Evolutionary conservation across 2,113 vertebrate species (phyloP).

Genomic region (Perccottus glenii): DNA sequence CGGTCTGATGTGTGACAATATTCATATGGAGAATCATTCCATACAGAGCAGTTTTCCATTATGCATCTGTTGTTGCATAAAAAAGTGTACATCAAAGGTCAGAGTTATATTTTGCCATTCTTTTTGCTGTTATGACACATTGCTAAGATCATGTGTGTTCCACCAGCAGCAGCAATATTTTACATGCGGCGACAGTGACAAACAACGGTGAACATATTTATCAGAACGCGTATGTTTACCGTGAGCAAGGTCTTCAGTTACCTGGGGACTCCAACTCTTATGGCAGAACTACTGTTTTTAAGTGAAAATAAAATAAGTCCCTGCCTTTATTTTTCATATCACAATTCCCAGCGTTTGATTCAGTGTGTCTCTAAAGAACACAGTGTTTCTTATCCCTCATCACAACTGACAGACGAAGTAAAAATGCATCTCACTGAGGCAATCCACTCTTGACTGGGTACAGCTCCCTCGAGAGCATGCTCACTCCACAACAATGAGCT

Average conservation of each 20-base stretch:
- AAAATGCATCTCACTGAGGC: conserved; percentile 63
- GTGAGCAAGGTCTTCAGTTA: conserved; percentile 33
- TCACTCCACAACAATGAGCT: conserved; percentile 69
- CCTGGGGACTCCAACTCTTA: conserved; percentile 37
- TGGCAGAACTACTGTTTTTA: conserved; percentile 26
- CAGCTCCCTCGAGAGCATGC: conserved; percentile 56
- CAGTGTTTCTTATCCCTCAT: conserved; percentile 56
- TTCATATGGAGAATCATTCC: not conserved
- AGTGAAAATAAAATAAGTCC: conserved; percentile 12
- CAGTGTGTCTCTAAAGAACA: conserved; percentile 50
- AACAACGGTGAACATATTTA: conserved; percentile 29
- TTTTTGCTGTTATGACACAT: conserved; percentile 18
- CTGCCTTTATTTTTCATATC: conserved; percentile 8
- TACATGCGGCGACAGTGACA: conserved; percentile 43
- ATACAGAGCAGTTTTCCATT: not conserved
- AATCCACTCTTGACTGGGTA: conserved; percentile 64
- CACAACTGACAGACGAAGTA: conserved; percentile 60
- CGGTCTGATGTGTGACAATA: not conserved
- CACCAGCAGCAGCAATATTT: conserved; percentile 36
- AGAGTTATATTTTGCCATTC: conserved; percentile 25
- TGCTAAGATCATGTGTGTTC: conserved; percentile 9
- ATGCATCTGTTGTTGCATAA: not conserved
- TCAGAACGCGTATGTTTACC: conserved; percentile 11
- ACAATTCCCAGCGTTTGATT: conserved; percentile 52
- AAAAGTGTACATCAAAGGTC: conserved; percentile 24